Conservation (phyloP, 92 coral and sea anemone species). For the Porites divaricata region DNA sequence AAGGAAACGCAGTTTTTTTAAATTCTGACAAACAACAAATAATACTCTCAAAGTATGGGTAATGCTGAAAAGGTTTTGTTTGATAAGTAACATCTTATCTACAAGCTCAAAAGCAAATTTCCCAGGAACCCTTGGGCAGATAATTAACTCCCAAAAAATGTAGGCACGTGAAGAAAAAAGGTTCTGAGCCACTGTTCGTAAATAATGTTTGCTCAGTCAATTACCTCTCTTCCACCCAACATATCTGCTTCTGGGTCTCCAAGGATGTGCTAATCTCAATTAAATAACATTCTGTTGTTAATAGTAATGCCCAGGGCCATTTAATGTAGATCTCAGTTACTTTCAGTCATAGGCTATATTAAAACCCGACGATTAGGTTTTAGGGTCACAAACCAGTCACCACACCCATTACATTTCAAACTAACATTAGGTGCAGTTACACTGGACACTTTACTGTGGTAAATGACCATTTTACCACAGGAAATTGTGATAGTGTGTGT, state of each 20-base stretch:
- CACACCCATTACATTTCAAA: too few species aligned
- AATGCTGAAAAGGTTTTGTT: conserved; percentile 25
- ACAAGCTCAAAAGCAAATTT: conserved; percentile 13
- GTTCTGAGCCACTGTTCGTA: conserved; percentile 4
- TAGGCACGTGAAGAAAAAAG: neutral
- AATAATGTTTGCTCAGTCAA: neutral
- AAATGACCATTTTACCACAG: too few species aligned
- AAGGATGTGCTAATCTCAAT: too few species aligned
- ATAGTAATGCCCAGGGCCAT: too few species aligned
- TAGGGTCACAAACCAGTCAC: too few species aligned
- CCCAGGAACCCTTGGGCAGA: conserved; percentile 29
- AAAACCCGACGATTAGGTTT: too few species aligned
- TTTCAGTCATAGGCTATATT: too few species aligned
- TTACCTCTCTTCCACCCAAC: conserved; percentile 3
- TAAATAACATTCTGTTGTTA: too few species aligned
- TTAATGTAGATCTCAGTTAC: too few species aligned
- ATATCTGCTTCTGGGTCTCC: neutral
- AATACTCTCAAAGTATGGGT: conserved; percentile 19
- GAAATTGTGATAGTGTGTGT: too few species aligned
- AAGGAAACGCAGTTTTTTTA: neutral
- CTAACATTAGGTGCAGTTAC: too few species aligned
- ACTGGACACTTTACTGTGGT: too few species aligned
- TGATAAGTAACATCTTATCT: neutral
- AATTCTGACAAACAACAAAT: conserved; percentile 31
- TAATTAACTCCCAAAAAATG: neutral